Conservation (phyloP, 2,113 vertebrate species). For the Carollia perspicillata region DNA sequence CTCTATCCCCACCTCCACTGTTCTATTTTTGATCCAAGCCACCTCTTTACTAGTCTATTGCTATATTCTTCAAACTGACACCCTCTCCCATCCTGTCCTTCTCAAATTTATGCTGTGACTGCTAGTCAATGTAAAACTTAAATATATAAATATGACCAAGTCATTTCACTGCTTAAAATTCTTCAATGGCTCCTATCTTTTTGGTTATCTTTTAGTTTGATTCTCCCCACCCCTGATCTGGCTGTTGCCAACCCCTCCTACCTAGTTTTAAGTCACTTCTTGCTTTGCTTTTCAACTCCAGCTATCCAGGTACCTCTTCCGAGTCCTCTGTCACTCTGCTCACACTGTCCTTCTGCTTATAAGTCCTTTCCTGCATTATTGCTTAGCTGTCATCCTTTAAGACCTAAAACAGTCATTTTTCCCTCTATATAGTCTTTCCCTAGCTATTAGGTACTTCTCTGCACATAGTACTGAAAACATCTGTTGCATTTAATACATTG, state of each 20-base stretch:
- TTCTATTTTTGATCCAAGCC: neutral
- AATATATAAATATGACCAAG: constrained; percentile 11
- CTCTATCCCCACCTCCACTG: neutral
- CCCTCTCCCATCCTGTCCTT: neutral
- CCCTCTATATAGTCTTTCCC: neutral
- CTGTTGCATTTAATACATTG: neutral
- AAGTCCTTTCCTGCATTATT: neutral
- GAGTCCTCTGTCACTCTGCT: neutral
- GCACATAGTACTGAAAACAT: neutral
- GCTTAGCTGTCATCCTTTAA: neutral
- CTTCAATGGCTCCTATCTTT: neutral
- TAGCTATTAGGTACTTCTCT: neutral
- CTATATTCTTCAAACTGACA: neutral
- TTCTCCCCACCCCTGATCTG: neutral
- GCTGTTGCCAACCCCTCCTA: neutral
- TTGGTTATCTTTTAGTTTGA: neutral
- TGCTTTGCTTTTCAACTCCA: constrained; percentile 37
- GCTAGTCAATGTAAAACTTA: neutral
- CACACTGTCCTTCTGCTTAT: neutral
- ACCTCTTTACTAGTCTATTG: neutral
- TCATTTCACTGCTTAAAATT: constrained; percentile 10
- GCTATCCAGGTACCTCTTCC: neutral
- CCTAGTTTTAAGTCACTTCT: neutral
- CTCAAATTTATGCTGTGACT: neutral
- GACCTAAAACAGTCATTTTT: neutral